These are phyloP conservation scores for Isotomurus palustris DNA, from an alignment of 2,888 invertebrate species.

Conservation along the genomic window DNA sequence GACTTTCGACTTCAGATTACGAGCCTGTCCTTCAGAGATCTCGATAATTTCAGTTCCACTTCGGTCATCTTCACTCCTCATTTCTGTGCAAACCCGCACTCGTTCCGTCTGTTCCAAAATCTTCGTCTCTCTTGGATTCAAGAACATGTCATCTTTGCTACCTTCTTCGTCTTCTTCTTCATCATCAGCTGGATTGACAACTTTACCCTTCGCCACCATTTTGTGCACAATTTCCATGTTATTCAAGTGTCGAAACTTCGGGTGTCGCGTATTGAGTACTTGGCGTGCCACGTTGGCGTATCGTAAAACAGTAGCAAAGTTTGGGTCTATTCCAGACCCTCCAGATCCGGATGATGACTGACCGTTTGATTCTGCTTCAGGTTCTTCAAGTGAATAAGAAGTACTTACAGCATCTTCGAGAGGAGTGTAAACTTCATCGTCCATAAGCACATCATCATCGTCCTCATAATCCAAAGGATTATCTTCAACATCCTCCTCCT, in stretches of 20 bases:
- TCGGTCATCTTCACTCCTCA: neutral
- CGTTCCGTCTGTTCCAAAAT: neutral
- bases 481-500: conserved; percentile 1
- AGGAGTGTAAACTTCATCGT: conserved; percentile 17
- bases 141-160: conserved; percentile 3
- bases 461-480: neutral
- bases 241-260: conserved; percentile 11
- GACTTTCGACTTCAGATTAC: neutral
- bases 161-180: too few species aligned
- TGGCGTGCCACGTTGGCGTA: conserved; percentile 10
- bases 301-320: neutral
- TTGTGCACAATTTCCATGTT: conserved; percentile 29
- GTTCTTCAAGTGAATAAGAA: neutral
- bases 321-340: neutral
- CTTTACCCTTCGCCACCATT: conserved; percentile 29
- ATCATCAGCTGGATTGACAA: conserved; percentile 9
- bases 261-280: conserved; percentile 13
- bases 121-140: neutral
- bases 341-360: neutral
- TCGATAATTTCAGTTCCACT: conserved; percentile 4
- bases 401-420: neutral
- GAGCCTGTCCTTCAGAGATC: too few species aligned
- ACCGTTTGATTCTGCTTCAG: neutral
- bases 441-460: conserved; percentile 11
- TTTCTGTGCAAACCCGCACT: neutral